Evolutionary conservation across 2,888 invertebrate species (phyloP).

Genomic region (Bembecia ichneumoniformis): DNA sequence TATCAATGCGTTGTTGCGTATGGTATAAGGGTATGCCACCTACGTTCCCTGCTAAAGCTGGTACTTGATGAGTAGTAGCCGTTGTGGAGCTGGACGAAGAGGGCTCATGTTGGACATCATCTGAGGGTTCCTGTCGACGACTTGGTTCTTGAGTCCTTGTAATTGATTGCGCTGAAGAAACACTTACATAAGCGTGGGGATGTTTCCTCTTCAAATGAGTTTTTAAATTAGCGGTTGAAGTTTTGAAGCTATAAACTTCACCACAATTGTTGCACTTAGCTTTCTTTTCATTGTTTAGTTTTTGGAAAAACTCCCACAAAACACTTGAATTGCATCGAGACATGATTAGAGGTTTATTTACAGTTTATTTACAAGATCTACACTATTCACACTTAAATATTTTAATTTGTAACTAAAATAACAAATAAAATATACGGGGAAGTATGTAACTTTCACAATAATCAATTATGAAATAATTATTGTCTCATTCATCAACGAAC

Average conservation of each 20-base stretch:
- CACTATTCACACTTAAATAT: too few relatives aligned
- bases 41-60: neutral
- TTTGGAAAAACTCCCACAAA: neutral
- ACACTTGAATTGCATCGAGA: neutral
- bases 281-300: constrained; percentile 4
- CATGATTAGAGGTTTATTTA: neutral
- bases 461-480: too few relatives aligned
- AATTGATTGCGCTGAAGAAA: constrained; percentile 6
- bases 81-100: constrained; percentile 5
- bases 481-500: too few relatives aligned
- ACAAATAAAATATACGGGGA: too few relatives aligned
- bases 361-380: neutral
- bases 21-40: constrained; percentile 2
- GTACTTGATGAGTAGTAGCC: constrained; percentile 1
- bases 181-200: constrained; percentile 4
- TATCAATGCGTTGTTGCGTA: neutral
- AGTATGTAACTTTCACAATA: too few relatives aligned
- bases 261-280: constrained; percentile 10
- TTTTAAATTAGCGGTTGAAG: constrained; percentile 9
- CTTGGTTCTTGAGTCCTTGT: constrained; percentile 6
- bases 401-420: too few relatives aligned
- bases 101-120: constrained; percentile 1
- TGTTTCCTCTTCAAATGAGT: constrained; percentile 7
- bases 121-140: constrained; percentile 6
- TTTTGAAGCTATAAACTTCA: constrained; percentile 12